Percentiles rank a stretch among this genome's conserved stretches.
These are phyloP conservation scores for Epinotia bilunana DNA, from an alignment of 2,888 invertebrate genomes.

Conservation along the genomic window DNA sequence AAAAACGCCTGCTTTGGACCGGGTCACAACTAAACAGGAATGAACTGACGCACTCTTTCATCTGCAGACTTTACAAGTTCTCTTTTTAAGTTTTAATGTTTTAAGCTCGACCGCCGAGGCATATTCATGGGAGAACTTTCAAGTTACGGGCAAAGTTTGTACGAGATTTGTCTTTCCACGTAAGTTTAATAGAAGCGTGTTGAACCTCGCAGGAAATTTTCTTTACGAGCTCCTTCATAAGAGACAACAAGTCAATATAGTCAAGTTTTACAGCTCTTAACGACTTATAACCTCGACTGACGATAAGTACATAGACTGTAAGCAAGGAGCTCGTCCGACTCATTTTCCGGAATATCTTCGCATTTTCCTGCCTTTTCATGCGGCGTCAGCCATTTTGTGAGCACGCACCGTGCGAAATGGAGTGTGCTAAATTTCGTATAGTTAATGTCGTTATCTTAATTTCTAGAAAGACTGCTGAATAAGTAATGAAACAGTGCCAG, in stretches of 20 bases:
- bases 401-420: slow-evolving; percentile 38
- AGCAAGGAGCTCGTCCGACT: slow-evolving; percentile 17
- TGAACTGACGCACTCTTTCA: slow-evolving; percentile 57
- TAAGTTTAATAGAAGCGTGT: slow-evolving; percentile 30
- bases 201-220: slow-evolving; percentile 27
- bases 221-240: slow-evolving; percentile 35
- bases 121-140: slow-evolving; percentile 38
- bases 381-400: slow-evolving; percentile 41
- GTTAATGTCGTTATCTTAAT: slow-evolving; percentile 33
- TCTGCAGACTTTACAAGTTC: slow-evolving; percentile 33
- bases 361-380: slow-evolving; percentile 28
- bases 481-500: slow-evolving; percentile 44
- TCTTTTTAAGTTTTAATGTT: slow-evolving; percentile 36
- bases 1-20: slow-evolving; percentile 75
- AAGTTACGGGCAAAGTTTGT: slow-evolving; percentile 34
- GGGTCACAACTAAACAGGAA: slow-evolving; percentile 66
- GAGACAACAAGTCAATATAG: slow-evolving; percentile 44
- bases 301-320: slow-evolving; percentile 12
- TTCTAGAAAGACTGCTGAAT: slow-evolving; percentile 39
- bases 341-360: slow-evolving; percentile 18
- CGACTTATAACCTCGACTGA: slow-evolving; percentile 20
- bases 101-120: slow-evolving; percentile 22
- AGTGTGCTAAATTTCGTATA: slow-evolving; percentile 39
- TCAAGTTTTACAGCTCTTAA: slow-evolving; percentile 34
- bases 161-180: slow-evolving; percentile 33